These are phyloP conservation scores for Melikaiella ostensackeni DNA, from an alignment of 2,888 invertebrate genomes.

Conservation along the genomic window DNA sequence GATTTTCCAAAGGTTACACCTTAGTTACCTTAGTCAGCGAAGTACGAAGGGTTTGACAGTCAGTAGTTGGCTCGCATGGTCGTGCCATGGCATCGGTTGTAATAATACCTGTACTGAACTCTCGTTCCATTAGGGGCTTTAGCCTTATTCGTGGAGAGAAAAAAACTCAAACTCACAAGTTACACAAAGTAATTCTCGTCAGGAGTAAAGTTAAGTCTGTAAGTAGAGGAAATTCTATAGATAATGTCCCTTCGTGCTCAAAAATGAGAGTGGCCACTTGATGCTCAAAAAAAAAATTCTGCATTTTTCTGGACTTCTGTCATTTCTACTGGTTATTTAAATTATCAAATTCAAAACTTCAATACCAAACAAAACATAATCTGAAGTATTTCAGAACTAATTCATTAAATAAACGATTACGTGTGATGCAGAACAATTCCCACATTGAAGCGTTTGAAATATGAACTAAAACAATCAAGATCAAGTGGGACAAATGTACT, in stretches of 20 bases:
- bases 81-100: slow-evolving; percentile 44
- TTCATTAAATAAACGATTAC: too few relatives aligned
- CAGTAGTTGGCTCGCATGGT: slow-evolving; percentile 25
- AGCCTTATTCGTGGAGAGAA: slow-evolving; percentile 38
- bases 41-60: slow-evolving; percentile 39
- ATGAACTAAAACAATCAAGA: too few relatives aligned
- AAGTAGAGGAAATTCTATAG: slow-evolving; percentile 33
- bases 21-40: slow-evolving; percentile 12
- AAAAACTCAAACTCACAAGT: background rate
- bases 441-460: too few relatives aligned
- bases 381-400: too few relatives aligned
- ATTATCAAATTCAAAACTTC: too few relatives aligned
- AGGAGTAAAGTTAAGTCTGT: slow-evolving; percentile 46
- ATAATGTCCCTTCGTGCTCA: slow-evolving; percentile 2
- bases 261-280: background rate
- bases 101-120: slow-evolving; percentile 48
- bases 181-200: slow-evolving; percentile 46
- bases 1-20: slow-evolving; percentile 51
- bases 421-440: too few relatives aligned
- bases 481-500: too few relatives aligned
- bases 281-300: too few relatives aligned
- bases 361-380: too few relatives aligned
- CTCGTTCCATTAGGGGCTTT: slow-evolving; percentile 45
- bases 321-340: too few relatives aligned
- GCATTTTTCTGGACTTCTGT: too few relatives aligned